Evolutionary conservation across 2,113 vertebrate genomes (phyloP), one percentile per base, ranked within the genome.

Genomic region (Falco punctatus): DNA sequence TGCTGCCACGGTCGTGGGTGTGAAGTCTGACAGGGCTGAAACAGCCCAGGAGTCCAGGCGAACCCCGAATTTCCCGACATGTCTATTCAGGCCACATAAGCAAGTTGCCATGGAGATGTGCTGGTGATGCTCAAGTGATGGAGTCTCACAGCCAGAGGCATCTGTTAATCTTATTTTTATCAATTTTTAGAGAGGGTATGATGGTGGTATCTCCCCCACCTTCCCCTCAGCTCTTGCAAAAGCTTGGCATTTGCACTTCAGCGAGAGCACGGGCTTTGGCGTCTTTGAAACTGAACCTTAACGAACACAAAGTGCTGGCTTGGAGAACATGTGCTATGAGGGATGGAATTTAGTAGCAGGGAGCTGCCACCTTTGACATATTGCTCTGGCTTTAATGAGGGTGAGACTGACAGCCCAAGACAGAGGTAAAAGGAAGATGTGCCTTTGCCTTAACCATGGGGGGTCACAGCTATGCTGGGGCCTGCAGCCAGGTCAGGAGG

Each of bases 71-170:
- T 92, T 85, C 79, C 86, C 21, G 46, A 2, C 6, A 0, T 42
- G 1, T 67, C 84, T 67, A 42, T 93, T 18, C 52, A 89, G 97
- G 92, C 91, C 93, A 78, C 49, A 20, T 3, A 4, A 6, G 22
- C 5, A 11, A 55, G 97, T 98, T 97, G 88, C 97, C 97, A 96
- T 97, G 95, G 97, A 93, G 95, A 98, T 44, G 46, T 51, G 92
- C 86, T 49, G 88, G 92, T 15, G 62, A 61, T 21, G 91, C 86
- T 72, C 81, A 8, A 70, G 86, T 11, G 14, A 67, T 74, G 90
- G 94, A 93, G 85, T 6, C 96, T 95, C 71, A 40, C 92, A 91
- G 71, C 92, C 86, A 92, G 74, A 95, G 94, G 95, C 94, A 74
- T 82, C 91, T 92, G 77, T 77, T 97, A 58, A 85, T 96, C 91